Conservation (phyloP, 1,140 invertebrate genomes). For the Lepeophtheirus salmonis region DNA sequence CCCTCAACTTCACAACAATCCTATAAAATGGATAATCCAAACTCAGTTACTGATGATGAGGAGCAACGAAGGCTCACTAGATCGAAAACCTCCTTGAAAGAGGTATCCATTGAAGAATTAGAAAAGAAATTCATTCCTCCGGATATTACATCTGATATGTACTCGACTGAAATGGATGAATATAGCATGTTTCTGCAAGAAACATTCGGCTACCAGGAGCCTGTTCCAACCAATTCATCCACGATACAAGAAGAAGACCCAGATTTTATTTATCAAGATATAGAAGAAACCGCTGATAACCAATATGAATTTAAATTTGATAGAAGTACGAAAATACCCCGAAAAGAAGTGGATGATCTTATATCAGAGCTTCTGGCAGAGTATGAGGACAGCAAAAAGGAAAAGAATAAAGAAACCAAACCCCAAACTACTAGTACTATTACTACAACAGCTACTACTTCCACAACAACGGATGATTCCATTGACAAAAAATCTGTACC, state of each 20-base stretch:
- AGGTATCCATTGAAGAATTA: slow-evolving; percentile 8
- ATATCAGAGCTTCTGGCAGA: slow-evolving; percentile 3
- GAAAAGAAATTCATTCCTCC: slow-evolving; percentile 11
- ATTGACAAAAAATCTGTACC: not conserved
- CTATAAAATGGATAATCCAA: not conserved
- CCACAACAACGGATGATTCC: not conserved
- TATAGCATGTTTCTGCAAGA: slow-evolving; percentile 10
- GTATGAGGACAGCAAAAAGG: not conserved
- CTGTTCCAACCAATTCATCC: not conserved
- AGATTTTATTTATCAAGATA: slow-evolving; percentile 5
- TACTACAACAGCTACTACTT: not conserved
- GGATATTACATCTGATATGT: slow-evolving; percentile 10
- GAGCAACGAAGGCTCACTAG: not conserved
- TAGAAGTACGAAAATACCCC: slow-evolving; percentile 9
- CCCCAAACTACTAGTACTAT: not conserved
- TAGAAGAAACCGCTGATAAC: not conserved
- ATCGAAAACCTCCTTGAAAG: slow-evolving; percentile 1
- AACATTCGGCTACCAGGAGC: slow-evolving; percentile 5
- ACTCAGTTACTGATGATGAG: not conserved
- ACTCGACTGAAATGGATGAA: slow-evolving; percentile 6
- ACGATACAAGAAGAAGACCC: not conserved
- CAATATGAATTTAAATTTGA: slow-evolving; percentile 8
- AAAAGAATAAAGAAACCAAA: not conserved
- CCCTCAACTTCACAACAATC: not conserved
- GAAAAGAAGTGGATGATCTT: slow-evolving; percentile 8